Evolutionary conservation across 2,113 vertebrate genomes (phyloP).

Genomic region (Hymenochirus boettgeri): DNA sequence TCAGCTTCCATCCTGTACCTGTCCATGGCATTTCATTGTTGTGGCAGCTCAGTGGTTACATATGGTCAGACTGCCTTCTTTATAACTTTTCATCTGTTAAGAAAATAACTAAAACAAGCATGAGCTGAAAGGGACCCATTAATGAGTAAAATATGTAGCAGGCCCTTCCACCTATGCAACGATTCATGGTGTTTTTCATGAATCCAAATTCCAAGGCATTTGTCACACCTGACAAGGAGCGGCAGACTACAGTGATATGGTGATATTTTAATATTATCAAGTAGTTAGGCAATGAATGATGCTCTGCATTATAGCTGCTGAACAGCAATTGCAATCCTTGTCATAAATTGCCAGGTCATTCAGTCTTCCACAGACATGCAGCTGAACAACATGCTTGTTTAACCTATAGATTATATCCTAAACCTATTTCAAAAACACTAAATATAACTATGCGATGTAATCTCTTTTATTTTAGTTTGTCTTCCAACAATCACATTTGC

Average conservation of each 20-base stretch:
- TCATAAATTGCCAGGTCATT: not conserved
- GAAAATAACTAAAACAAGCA: not conserved
- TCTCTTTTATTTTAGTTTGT: slow-evolving; percentile 9
- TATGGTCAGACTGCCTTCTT: not conserved
- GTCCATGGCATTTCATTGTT: slow-evolving; percentile 41
- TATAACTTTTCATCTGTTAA: not conserved
- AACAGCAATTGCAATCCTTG: not conserved
- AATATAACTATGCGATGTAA: slow-evolving; percentile 23
- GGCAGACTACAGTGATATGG: too few relatives aligned
- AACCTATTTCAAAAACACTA: slow-evolving; percentile 35
- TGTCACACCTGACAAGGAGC: not conserved
- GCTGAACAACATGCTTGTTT: slow-evolving; percentile 8
- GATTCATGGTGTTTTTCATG: not conserved
- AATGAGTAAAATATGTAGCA: not conserved
- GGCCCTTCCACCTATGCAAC: not conserved
- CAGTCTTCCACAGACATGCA: slow-evolving; percentile 24
- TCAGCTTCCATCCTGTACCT: slow-evolving; percentile 21
- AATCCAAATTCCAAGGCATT: not conserved
- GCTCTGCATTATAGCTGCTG: not conserved
- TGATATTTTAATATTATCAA: too few relatives aligned
- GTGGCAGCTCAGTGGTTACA: slow-evolving; percentile 6
- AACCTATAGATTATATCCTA: not conserved
- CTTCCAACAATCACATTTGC: slow-evolving; percentile 20
- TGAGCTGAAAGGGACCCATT: slow-evolving; percentile 16
- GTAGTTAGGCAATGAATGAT: slow-evolving; percentile 9